These are phyloP conservation scores for Simalia tracyae DNA, from an alignment of 2,797 vertebrate species.

Conservation along the genomic window DNA sequence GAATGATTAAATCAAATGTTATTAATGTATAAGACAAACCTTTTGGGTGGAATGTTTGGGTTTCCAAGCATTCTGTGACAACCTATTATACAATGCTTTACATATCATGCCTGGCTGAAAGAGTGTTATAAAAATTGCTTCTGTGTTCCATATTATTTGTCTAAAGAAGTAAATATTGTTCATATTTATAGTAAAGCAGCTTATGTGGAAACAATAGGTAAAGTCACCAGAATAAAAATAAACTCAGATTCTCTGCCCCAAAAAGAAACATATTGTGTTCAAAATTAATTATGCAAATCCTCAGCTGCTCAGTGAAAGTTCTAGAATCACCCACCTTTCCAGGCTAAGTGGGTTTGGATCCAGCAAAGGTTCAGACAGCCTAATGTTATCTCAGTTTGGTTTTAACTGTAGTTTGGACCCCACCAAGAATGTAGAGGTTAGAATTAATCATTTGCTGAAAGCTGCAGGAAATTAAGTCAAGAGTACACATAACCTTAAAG, in stretches of 20 bases:
- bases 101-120: neutral
- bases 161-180: neutral
- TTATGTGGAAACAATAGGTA: neutral
- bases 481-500: neutral
- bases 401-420: neutral
- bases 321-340: neutral
- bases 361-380: neutral
- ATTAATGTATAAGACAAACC: neutral
- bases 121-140: conserved; percentile 8
- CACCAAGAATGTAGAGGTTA: neutral
- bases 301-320: neutral
- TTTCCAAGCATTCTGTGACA: conserved; percentile 29
- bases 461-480: neutral
- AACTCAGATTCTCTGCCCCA: neutral
- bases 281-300: neutral
- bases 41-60: conserved; percentile 50
- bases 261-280: neutral
- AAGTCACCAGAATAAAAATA: neutral
- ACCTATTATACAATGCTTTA: neutral
- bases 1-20: conserved; percentile 50
- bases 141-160: neutral
- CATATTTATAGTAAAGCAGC: neutral
- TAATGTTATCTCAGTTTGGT: neutral
- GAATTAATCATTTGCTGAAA: neutral
- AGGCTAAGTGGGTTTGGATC: neutral